phyloP scores from a whole-genome alignment of 2,888 invertebrate genomes.

The Horisme vitalbata region DNA sequence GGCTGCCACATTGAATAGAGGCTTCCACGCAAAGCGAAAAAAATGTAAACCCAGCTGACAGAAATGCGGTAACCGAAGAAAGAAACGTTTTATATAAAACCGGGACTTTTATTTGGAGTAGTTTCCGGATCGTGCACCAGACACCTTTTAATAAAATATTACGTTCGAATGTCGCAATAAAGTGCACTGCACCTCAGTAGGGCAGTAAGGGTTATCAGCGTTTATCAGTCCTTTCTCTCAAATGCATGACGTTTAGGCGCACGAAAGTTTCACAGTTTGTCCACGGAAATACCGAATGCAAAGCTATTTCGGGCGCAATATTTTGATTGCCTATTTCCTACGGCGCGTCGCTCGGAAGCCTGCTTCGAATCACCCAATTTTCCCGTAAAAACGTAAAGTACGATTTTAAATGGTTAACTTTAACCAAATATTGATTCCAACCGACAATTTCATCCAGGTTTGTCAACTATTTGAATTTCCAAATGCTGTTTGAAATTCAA shows the following conservation, averaged over 20 bases:
- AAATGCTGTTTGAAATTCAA: slow-evolving; percentile 58
- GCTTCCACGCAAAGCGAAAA: slow-evolving; percentile 53
- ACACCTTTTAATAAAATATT: slow-evolving; percentile 52
- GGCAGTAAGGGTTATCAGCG: slow-evolving; percentile 16
- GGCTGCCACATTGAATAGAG: slow-evolving; percentile 60
- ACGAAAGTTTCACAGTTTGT: slow-evolving; percentile 17
- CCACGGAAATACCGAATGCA: slow-evolving; percentile 18
- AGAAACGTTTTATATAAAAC: slow-evolving; percentile 39
- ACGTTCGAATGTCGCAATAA: slow-evolving; percentile 13
- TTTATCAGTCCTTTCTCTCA: slow-evolving; percentile 23
- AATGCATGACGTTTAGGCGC: slow-evolving; percentile 8
- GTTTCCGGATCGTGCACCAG: slow-evolving; percentile 22
- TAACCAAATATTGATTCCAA: slow-evolving; percentile 37
- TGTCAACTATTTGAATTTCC: slow-evolving; percentile 57
- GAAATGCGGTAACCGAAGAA: slow-evolving; percentile 61
- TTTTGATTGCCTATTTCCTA: slow-evolving; percentile 28
- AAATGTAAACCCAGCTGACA: slow-evolving; percentile 50
- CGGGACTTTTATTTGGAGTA: slow-evolving; percentile 20
- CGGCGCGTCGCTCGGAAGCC: slow-evolving; percentile 17
- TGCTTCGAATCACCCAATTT: slow-evolving; percentile 12
- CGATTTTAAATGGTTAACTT: slow-evolving; percentile 1
- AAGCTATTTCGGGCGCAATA: slow-evolving; percentile 23
- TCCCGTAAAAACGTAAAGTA: not conserved
- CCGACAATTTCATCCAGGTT: slow-evolving; percentile 40
- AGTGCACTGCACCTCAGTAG: slow-evolving; percentile 15